These are phyloP conservation scores for Spatula versicolor DNA, from an alignment of 2,797 vertebrate genomes.

Conservation along the genomic window DNA sequence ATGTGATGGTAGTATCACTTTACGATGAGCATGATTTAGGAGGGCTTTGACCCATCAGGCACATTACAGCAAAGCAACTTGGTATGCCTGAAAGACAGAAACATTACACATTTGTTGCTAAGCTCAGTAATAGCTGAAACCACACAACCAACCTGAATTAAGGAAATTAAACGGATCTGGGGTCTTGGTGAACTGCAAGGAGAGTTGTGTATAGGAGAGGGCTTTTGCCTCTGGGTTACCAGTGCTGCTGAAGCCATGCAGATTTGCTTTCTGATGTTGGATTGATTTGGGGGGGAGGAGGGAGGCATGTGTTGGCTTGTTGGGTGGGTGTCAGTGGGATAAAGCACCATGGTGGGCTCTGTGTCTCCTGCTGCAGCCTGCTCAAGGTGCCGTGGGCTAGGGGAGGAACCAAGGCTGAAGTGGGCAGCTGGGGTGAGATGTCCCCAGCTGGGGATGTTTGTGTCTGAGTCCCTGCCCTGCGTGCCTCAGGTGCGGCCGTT, in stretches of 20 bases:
- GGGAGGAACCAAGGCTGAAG: neutral
- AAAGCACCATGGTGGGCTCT: neutral
- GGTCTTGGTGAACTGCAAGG: neutral
- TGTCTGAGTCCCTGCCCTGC: neutral
- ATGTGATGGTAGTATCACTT: slow-evolving; percentile 22
- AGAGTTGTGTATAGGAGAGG: neutral
- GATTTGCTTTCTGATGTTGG: neutral
- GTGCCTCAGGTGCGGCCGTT: neutral
- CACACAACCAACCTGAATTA: neutral
- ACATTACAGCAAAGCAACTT: neutral
- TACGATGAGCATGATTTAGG: slow-evolving; percentile 47
- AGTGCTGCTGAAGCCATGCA: neutral
- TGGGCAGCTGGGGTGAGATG: accelerated
- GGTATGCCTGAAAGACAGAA: neutral
- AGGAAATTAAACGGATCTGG: neutral
- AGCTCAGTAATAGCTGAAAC: neutral
- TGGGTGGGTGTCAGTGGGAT: neutral
- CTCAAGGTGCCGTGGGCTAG: accelerated
- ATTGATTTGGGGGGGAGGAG: neutral
- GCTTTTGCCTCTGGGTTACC: neutral
- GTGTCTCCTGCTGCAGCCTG: neutral
- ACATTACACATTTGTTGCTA: neutral
- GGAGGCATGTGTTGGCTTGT: neutral
- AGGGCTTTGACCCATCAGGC: slow-evolving; percentile 21
- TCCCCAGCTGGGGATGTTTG: accelerated